Evolutionary conservation across 2,888 invertebrate genomes (phyloP).

Genomic region (Eupithecia pulchellata): DNA sequence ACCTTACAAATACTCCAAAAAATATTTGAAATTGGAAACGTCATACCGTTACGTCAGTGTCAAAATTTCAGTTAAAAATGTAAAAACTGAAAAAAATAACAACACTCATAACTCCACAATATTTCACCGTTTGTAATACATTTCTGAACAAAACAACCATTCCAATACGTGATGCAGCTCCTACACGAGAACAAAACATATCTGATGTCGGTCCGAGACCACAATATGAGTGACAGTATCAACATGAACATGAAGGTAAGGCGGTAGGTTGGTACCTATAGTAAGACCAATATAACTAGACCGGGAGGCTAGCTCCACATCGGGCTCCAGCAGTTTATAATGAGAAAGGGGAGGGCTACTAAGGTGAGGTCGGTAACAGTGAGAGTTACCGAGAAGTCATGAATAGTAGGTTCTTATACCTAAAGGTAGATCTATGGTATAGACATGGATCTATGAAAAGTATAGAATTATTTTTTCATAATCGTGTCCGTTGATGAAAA

Average conservation of each 20-base stretch:
- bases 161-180: conserved; percentile 66
- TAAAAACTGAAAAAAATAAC: conserved; percentile 56
- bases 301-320: too few species aligned
- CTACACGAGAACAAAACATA: conserved; percentile 65
- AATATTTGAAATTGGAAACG: conserved; percentile 63
- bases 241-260: conserved; percentile 48
- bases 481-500: too few species aligned
- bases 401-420: too few species aligned
- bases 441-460: too few species aligned
- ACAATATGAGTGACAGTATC: conserved; percentile 58
- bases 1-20: neutral
- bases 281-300: conserved; percentile 14
- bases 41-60: conserved; percentile 55
- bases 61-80: conserved; percentile 68
- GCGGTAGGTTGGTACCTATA: too few species aligned
- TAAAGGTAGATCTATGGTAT: too few species aligned
- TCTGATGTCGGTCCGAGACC: conserved; percentile 55
- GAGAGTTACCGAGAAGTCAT: too few species aligned
- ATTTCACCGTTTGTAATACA: conserved; percentile 16
- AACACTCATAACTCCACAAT: conserved; percentile 38
- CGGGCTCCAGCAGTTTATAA: too few species aligned
- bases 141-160: conserved; percentile 30
- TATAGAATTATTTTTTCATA: too few species aligned
- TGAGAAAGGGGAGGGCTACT: too few species aligned
- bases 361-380: too few species aligned